Percentiles rank a stretch among this genome's conserved stretches.
Evolutionary conservation across 2,888 invertebrate species (phyloP).

Genomic region (Atethmia centrago): DNA sequence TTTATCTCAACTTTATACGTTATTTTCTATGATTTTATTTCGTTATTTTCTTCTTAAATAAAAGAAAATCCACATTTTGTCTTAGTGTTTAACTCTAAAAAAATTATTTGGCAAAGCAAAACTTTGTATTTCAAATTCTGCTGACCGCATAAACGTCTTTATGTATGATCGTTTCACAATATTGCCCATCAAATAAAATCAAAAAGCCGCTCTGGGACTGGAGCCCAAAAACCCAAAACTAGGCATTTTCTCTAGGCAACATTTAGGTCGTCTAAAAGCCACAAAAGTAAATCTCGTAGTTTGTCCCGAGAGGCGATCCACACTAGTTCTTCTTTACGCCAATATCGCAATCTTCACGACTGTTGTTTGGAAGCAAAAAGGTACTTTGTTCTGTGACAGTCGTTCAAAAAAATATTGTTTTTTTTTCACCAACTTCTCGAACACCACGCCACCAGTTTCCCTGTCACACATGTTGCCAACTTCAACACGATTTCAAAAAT

Average conservation of each 20-base stretch:
- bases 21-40: too few species aligned
- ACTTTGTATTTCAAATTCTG: neutral
- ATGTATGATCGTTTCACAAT: conserved; percentile 8
- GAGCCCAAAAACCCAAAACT: neutral
- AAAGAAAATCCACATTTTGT: neutral
- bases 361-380: conserved; percentile 24
- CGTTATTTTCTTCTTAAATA: too few species aligned
- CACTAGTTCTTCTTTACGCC: conserved; percentile 24
- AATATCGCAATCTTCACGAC: conserved; percentile 9
- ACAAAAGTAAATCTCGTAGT: conserved; percentile 10
- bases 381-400: conserved; percentile 8
- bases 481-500: conserved; percentile 20
- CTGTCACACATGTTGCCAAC: conserved; percentile 2
- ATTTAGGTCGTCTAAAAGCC: conserved; percentile 12
- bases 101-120: neutral
- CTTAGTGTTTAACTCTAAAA: neutral
- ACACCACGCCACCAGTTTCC: neutral
- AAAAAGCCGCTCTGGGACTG: conserved; percentile 5
- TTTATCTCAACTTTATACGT: neutral
- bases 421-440: neutral
- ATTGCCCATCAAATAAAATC: conserved; percentile 20
- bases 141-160: neutral
- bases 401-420: neutral
- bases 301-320: conserved; percentile 19
- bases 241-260: neutral